Conservation (phyloP, 1,140 invertebrate species). For the Cyphomyrmex costatus region DNA sequence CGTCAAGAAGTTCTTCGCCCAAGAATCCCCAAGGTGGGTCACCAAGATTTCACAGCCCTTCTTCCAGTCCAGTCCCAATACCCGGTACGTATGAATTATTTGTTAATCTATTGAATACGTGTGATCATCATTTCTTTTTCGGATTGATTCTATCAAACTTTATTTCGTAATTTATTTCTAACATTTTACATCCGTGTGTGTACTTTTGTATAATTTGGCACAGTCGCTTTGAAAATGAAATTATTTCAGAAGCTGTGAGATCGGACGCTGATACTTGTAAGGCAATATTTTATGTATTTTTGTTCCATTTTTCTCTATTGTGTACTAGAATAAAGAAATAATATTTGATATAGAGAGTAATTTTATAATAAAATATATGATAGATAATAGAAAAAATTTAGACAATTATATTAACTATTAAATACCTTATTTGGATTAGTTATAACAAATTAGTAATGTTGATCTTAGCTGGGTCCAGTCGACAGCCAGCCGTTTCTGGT, state of each 20-base stretch:
- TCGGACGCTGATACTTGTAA: constrained; percentile 68
- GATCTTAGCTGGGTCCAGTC: constrained; percentile 84
- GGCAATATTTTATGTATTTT: constrained; percentile 44
- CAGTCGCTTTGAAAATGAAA: constrained; percentile 69
- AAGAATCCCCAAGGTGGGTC: constrained; percentile 87
- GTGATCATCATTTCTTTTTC: constrained; percentile 17
- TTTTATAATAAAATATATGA: constrained; percentile 27
- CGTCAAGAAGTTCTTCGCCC: constrained; percentile 89
- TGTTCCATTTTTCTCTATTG: constrained; percentile 24
- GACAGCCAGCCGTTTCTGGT: constrained; percentile 83
- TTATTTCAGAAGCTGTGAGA: constrained; percentile 73
- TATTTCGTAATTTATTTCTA: constrained; percentile 30
- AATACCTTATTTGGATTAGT: constrained; percentile 69
- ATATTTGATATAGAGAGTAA: constrained; percentile 57
- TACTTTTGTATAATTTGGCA: constrained; percentile 65
- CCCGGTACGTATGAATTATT: constrained; percentile 84
- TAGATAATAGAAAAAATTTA: constrained; percentile 44
- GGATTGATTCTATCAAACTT: constrained; percentile 2
- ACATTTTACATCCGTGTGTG: constrained; percentile 28
- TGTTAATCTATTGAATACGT: neutral
- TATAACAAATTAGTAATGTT: constrained; percentile 81
- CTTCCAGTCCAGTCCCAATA: constrained; percentile 89
- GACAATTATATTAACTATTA: constrained; percentile 47
- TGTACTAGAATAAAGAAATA: constrained; percentile 47
- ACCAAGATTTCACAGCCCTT: constrained; percentile 87